Base-by-base conservation (phyloP, 2,888 invertebrate species). In the Epinotia nisella region DNA sequence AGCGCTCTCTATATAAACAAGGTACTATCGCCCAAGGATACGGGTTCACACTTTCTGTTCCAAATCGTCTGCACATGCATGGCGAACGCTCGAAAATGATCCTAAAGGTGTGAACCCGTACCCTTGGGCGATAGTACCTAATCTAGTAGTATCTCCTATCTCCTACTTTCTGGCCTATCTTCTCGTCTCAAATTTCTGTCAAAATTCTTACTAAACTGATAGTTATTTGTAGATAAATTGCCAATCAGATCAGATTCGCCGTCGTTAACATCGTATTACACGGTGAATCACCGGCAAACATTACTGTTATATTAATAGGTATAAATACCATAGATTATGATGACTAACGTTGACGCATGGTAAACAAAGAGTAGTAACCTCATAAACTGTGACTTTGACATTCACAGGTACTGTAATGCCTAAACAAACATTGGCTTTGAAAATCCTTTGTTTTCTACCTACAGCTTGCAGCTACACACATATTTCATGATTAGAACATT, bases 311-410 rank as follows among this genome's bases (percentile, higher is more conserved):
- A 62, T 17, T 62, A 62, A 49, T 49, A 62, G 61, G 49, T 24
- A n/a, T 24, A 24, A n/a, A 49, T 21, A n/a, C 61, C 62, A 62
- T 62, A 62, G 62, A 49, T 62, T 62, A 65, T 53, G 13, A 21
- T 55, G 51, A 65, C 53, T 55, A 21, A 65, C 19, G 39, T 39
- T 65, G 55, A 55, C 62, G 62, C 62, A 62, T 62, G 11, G 29
- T 62, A 29, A 51, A 62, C 29, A 62, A n/a, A n/a, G 62, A 51
- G 62, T 29, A 62, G 62, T 62, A 51, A 51, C 62, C 62, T 51
- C 62, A 62, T 62, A 62, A 62, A 49, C n/a, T 17, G 21, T 45
- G 62, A 62, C 49, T 62, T n/a, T 62, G 49, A 49, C 49, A 62
- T 49, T 62, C 62, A 29, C 24, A 45, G 13, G 21, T 45, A 60